A percentile compares a stretch with the other conserved stretches of the same genome.
phyloP scores from a whole-genome alignment of 2,113 vertebrate genomes.

The Morone chrysops region DNA sequence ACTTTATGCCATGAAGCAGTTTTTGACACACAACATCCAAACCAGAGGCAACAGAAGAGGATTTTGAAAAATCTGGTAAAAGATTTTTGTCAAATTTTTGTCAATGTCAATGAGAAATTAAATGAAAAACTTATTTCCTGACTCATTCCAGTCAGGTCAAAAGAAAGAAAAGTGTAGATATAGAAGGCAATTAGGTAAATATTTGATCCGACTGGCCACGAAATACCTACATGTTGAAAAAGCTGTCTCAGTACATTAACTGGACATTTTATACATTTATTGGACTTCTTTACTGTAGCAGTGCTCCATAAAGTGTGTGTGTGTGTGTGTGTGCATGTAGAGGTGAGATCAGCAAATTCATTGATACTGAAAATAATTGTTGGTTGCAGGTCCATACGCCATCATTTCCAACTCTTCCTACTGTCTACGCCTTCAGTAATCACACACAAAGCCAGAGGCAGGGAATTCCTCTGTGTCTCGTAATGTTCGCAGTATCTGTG shows the following conservation, averaged over 20 bases:
- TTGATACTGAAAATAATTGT: not conserved
- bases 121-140: too few species aligned
- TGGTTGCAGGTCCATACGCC: not conserved
- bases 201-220: not conserved
- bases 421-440: not conserved
- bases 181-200: not conserved
- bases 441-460: not conserved
- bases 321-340: not conserved
- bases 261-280: not conserved
- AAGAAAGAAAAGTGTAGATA: not conserved
- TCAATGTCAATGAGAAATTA: not conserved
- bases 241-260: not conserved
- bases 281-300: not conserved
- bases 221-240: not conserved
- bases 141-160: not conserved
- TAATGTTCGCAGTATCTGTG: conserved; percentile 10
- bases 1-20: not conserved
- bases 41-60: not conserved
- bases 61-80: not conserved
- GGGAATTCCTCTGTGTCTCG: conserved; percentile 13
- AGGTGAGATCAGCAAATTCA: not conserved
- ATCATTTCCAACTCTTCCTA: not conserved
- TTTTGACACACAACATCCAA: not conserved
- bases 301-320: not conserved
- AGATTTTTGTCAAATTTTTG: not conserved